Conservation (phyloP, 2,113 vertebrate genomes). For the Perca fluviatilis region DNA sequence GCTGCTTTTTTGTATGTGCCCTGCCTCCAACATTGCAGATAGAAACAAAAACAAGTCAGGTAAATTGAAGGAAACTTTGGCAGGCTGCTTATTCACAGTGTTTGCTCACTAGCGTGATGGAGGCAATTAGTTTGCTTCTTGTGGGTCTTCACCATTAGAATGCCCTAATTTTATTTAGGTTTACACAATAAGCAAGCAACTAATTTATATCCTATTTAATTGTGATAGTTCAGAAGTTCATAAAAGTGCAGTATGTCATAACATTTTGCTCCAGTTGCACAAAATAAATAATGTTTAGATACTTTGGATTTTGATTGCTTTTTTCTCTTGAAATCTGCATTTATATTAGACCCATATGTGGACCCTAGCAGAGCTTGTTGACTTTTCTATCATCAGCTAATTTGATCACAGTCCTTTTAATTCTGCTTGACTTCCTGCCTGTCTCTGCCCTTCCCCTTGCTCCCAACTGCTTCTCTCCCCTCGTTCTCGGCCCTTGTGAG, state of each 20-base stretch:
- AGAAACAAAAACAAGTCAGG: not conserved
- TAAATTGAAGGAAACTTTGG: not conserved
- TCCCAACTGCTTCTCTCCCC: constrained; percentile 31
- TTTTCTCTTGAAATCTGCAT: not conserved
- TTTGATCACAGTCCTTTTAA: constrained; percentile 62
- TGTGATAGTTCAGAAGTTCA: not conserved
- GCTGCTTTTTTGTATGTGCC: not conserved
- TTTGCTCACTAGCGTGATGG: not conserved
- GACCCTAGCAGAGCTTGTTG: constrained; percentile 34
- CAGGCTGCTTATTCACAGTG: not conserved
- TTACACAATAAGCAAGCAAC: not conserved
- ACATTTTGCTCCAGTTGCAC: not conserved
- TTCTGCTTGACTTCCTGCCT: constrained; percentile 60
- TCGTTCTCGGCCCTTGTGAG: constrained; percentile 51
- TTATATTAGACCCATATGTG: constrained; percentile 13
- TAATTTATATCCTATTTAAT: not conserved
- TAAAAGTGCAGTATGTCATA: not conserved
- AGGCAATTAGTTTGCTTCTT: too few species aligned
- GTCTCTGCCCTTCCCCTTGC: constrained; percentile 29
- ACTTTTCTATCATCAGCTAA: constrained; percentile 57
- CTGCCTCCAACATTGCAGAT: not conserved
- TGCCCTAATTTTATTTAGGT: not conserved
- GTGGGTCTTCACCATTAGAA: too few species aligned
- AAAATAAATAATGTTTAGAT: not conserved
- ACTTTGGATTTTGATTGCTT: not conserved